A percentile compares a stretch with the other conserved stretches of the same genome.
Evolutionary conservation across 2,888 invertebrate genomes (phyloP).

Genomic region (Trichopoda pennipes): DNA sequence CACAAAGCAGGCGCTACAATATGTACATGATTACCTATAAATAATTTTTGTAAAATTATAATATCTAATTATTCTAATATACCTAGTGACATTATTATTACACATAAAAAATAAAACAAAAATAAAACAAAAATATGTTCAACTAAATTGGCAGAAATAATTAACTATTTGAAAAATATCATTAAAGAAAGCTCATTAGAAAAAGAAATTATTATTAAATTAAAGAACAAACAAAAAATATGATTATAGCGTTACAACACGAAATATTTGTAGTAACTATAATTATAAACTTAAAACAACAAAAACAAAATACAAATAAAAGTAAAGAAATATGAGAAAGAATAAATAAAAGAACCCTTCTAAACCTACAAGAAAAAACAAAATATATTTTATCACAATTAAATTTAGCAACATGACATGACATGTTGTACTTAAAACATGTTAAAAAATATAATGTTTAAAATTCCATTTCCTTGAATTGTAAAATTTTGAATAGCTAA

Average conservation of each 20-base stretch:
- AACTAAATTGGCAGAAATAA: slow-evolving; percentile 45
- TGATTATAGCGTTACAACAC: slow-evolving; percentile 53
- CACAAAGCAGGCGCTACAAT: slow-evolving; percentile 75
- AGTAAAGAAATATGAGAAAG: slow-evolving; percentile 8
- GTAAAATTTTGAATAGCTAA: slow-evolving; percentile 53
- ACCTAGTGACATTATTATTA: slow-evolving; percentile 53
- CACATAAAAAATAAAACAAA: slow-evolving; percentile 19
- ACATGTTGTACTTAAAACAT: slow-evolving; percentile 36
- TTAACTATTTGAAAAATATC: slow-evolving; percentile 26
- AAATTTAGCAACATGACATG: slow-evolving; percentile 47
- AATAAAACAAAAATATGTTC: slow-evolving; percentile 38
- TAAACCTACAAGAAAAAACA: slow-evolving; percentile 35
- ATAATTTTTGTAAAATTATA: slow-evolving; percentile 67
- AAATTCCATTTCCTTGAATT: slow-evolving; percentile 60
- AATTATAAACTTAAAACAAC: slow-evolving; percentile 46
- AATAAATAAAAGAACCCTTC: slow-evolving; percentile 44
- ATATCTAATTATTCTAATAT: slow-evolving; percentile 36
- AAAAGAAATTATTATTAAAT: slow-evolving; percentile 29
- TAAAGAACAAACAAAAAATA: slow-evolving; percentile 35
- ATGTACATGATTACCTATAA: slow-evolving; percentile 76
- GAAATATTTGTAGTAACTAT: slow-evolving; percentile 8
- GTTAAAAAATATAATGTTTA: slow-evolving; percentile 51
- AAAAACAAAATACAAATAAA: neutral
- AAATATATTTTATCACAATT: slow-evolving; percentile 63
- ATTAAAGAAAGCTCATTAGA: slow-evolving; percentile 47